Percentiles rank a stretch among this genome's conserved stretches.
Evolutionary conservation across 2,797 vertebrate species (phyloP).

Genomic region (Hoplostethus atlanticus): DNA sequence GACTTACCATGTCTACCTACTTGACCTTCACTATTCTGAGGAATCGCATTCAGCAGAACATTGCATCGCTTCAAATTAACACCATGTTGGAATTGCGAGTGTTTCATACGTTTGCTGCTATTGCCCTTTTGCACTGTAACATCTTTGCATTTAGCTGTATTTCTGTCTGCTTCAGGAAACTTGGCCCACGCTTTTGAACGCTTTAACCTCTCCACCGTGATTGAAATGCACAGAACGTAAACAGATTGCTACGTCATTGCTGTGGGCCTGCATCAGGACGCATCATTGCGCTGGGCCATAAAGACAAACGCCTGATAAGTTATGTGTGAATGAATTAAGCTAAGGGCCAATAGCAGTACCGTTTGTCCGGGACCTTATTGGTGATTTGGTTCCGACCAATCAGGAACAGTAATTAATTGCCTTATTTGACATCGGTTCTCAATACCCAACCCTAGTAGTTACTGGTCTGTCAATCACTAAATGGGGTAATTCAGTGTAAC

Average conservation of each 20-base stretch:
- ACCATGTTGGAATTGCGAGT: too few relatives aligned
- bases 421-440: background rate
- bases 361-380: background rate
- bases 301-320: too few relatives aligned
- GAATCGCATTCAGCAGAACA: background rate
- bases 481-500: background rate
- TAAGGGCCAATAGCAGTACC: too few relatives aligned
- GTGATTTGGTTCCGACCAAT: background rate
- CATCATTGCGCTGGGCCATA: too few relatives aligned
- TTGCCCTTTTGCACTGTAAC: background rate
- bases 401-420: background rate
- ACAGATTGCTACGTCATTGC: too few relatives aligned
- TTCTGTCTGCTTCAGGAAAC: background rate
- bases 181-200: too few relatives aligned
- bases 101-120: too few relatives aligned
- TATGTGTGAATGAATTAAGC: too few relatives aligned
- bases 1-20: background rate
- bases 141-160: conserved; percentile 1
- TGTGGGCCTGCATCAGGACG: too few relatives aligned
- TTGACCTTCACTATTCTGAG: background rate
- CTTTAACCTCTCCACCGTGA: too few relatives aligned
- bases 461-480: background rate
- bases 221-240: too few relatives aligned
- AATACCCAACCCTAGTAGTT: background rate
- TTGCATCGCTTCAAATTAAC: too few relatives aligned